Base-by-base conservation (phyloP, 64 coral and sea anemone species). In the Montipora efflorescens region DNA sequence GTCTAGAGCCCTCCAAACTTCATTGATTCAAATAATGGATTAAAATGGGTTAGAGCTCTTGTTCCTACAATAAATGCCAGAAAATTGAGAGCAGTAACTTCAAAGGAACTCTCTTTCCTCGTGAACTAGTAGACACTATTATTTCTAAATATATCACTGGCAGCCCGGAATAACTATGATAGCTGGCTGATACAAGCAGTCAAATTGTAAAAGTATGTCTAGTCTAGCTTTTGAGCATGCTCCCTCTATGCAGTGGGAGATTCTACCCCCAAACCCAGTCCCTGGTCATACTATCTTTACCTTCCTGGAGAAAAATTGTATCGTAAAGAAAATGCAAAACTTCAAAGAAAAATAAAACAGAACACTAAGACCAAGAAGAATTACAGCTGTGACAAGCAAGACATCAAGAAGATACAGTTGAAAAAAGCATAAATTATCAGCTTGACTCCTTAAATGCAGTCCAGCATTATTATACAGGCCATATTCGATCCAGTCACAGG, bases 401-500 rank as follows among this genome's bases (percentile, higher is more conserved):
- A 96, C 91, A 90, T 96, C 95, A 15, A 96, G 13, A 3, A 96
- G 66, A 87, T 96, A 90, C 12, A 96, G 14, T 47, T 96, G 84
- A 48, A 79, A 71, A 84, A 96, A 96, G 4, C 49, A 87, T 28
- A 96, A 80, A 36, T 93, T 93, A 80, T 96, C 95, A 86, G 81
- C 91, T 79, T 96, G 70, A 75, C 95, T 93, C 4, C 95, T 92
- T 8, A 96, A 59, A 77, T 96, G 95, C 84, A 93, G 74, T 23
- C 79, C 87, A 47, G 79, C 95, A 87, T 96, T 93, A 67, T 83
- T 90, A 90, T 16, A n/a, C 14, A 93, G 50, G 9, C 79, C 80
- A 93, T 96, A 96, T 52, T 96, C 95, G 6, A 96, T 57, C 95
- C 95, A 96, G 71, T 96, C 87, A 76, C 91, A 91, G 47, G 91